A percentile compares a stretch with the other conserved stretches of the same genome.
phyloP scores from a whole-genome alignment of 1,140 invertebrate genomes.

The Pseudomyrmex dendroicus region DNA sequence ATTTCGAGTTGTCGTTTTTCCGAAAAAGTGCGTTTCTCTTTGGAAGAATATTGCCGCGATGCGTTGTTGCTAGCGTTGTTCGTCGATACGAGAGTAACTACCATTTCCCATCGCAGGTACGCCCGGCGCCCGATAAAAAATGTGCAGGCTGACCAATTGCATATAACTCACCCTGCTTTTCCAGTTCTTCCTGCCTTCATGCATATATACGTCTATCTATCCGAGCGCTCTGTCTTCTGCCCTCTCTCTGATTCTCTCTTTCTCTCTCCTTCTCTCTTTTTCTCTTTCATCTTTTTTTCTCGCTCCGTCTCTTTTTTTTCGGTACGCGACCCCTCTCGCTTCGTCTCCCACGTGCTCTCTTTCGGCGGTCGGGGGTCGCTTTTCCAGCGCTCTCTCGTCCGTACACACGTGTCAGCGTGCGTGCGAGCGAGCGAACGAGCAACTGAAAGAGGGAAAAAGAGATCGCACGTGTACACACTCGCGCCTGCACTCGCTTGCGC shows the following conservation, averaged over 20 bases:
- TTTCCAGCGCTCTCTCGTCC: constrained; percentile 73
- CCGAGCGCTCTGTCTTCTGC: constrained; percentile 55
- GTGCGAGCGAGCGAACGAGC: constrained; percentile 50
- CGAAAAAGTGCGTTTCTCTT: constrained; percentile 45
- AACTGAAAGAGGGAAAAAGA: constrained; percentile 8
- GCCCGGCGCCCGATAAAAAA: constrained; percentile 77
- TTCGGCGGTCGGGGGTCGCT: constrained; percentile 74
- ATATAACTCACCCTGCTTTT: constrained; percentile 81
- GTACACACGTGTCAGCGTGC: constrained; percentile 65
- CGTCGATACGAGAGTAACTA: constrained; percentile 74
- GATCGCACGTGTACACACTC: constrained; percentile 53
- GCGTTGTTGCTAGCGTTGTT: constrained; percentile 60
- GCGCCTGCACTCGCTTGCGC: constrained; percentile 38
- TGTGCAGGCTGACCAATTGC: constrained; percentile 82
- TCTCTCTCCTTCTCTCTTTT: background rate
- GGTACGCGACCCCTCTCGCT: constrained; percentile 22
- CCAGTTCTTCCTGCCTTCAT: constrained; percentile 74
- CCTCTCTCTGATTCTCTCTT: constrained; percentile 14
- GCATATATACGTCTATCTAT: constrained; percentile 72
- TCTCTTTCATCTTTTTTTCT: constrained; percentile 32
- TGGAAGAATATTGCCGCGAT: constrained; percentile 54
- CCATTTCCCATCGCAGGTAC: constrained; percentile 72
- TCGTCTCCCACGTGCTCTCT: constrained; percentile 62
- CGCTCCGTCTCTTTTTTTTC: constrained; percentile 32
- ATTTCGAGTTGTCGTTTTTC: constrained; percentile 59